Evolutionary conservation across 2,888 invertebrate species (phyloP), one percentile per base, ranked within the genome.

Genomic region (Amphipoea oculea): DNA sequence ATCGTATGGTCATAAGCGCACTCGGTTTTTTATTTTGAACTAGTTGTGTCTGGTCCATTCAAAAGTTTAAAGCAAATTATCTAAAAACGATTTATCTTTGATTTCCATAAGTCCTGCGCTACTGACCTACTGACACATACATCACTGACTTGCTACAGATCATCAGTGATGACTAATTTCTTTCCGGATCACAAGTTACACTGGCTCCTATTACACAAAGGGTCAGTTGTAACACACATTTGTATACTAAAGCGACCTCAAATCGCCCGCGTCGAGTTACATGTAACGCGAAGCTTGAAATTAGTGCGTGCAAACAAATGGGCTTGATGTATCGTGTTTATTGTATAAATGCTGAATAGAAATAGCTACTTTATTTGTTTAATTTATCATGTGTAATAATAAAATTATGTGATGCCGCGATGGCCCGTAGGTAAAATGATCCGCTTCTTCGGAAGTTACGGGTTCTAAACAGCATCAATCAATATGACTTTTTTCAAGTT

Each of bases 181-280:
- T 73, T 79, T 71, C 82, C 70, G 65, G 57, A 67, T 81, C 71
- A 70, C 29, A n/a, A 48, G 9, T 51, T 57, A 79, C 60, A 74
- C 17, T 51, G 20, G 60, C 68, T 88, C 87, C 6, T 73, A 54
- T 87, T 82, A 87, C 89, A 88, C 89, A 88, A 89, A 86, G 88
- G 80, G 77, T 72, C 84, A 42, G 67, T 76, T 78, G 72, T 82
- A 78, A 70, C 69, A 60, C 65, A 67, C 66, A 45, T 40, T 40
- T 40, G 57, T 70, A 57, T 63, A 66, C 63, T 29, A 63, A 66
- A 36, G 12, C 65, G 84, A 84, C 82, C 86, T 83, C 79, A 78
- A 75, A 89, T 69, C 81, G 60, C 71, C 68, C 14, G 80, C 57
- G 14, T 86, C 69, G 42, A 70, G 72, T 88, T 88, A 86, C 86